Conservation (phyloP, 2,113 vertebrate genomes). For the Chauna torquata region DNA sequence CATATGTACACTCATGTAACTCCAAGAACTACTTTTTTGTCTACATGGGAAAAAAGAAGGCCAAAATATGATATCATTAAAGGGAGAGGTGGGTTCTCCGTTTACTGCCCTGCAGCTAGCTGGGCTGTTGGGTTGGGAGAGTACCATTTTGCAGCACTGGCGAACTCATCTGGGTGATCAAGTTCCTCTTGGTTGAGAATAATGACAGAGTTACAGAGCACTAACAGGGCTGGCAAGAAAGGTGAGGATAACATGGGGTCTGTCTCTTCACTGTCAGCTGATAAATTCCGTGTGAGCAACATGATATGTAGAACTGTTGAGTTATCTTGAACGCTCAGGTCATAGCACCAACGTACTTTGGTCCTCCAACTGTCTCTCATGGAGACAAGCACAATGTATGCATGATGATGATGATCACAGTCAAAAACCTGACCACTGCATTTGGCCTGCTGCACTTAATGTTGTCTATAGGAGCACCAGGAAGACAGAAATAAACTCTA, state of each 20-base stretch:
- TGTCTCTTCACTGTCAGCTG: not conserved
- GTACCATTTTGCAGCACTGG: not conserved
- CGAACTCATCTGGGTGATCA: not conserved
- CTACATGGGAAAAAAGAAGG: not conserved
- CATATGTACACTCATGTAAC: not conserved
- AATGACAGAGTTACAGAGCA: not conserved
- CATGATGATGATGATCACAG: not conserved
- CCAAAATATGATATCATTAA: not conserved
- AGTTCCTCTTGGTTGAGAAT: not conserved
- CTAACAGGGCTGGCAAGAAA: not conserved
- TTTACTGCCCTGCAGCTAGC: not conserved
- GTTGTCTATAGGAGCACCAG: not conserved
- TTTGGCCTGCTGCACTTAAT: not conserved
- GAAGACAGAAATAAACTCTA: not conserved
- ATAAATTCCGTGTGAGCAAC: not conserved
- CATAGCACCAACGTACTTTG: too few species aligned
- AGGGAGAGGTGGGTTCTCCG: not conserved
- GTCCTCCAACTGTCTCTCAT: not conserved
- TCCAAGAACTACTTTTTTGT: not conserved
- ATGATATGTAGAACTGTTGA: not conserved
- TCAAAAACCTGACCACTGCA: not conserved
- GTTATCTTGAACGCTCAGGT: not conserved
- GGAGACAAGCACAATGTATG: not conserved
- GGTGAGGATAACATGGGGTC: fast-evolving
- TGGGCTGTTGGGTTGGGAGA: not conserved